Conservation (phyloP, 1,140 invertebrate genomes). For the Drosophila jambulina region DNA sequence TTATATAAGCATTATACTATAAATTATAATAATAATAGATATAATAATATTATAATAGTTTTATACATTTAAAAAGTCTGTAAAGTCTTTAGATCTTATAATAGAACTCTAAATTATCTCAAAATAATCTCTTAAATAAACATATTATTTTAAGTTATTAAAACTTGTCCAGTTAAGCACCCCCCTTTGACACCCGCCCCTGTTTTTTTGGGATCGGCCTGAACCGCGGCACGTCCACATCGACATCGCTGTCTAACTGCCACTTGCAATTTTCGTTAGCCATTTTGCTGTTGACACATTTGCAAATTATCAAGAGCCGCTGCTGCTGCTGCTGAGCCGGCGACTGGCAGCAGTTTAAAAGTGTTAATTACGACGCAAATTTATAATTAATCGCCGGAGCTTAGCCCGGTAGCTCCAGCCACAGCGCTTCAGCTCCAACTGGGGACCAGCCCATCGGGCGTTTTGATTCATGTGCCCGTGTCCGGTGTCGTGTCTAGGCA, state of each 20-base stretch:
- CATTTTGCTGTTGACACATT: slow-evolving; percentile 81
- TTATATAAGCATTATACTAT: no score
- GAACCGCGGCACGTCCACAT: slow-evolving; percentile 36
- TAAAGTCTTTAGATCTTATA: no score
- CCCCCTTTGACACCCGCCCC: neutral
- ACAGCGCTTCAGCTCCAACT: slow-evolving; percentile 3
- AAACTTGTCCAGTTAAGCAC: neutral
- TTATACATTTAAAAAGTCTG: no score
- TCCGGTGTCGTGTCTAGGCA: slow-evolving; percentile 64
- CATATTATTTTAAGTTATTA: no score
- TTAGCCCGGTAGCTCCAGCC: slow-evolving; percentile 37
- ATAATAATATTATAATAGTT: no score
- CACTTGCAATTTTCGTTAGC: slow-evolving; percentile 80
- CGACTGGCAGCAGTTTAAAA: slow-evolving; percentile 67
- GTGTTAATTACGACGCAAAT: slow-evolving; percentile 83
- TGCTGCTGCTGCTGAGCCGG: slow-evolving; percentile 34
- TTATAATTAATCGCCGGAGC: slow-evolving; percentile 76
- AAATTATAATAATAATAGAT: no score
- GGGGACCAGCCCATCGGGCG: slow-evolving; percentile 31
- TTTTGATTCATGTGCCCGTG: slow-evolving; percentile 70
- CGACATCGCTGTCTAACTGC: slow-evolving; percentile 65
- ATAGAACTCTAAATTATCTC: no score
- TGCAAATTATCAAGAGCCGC: slow-evolving; percentile 75
- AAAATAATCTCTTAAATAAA: no score
- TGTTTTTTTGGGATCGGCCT: slow-evolving; percentile 7